Base-by-base conservation (phyloP, 2,113 vertebrate species). In the Percopsis transmontana region DNA sequence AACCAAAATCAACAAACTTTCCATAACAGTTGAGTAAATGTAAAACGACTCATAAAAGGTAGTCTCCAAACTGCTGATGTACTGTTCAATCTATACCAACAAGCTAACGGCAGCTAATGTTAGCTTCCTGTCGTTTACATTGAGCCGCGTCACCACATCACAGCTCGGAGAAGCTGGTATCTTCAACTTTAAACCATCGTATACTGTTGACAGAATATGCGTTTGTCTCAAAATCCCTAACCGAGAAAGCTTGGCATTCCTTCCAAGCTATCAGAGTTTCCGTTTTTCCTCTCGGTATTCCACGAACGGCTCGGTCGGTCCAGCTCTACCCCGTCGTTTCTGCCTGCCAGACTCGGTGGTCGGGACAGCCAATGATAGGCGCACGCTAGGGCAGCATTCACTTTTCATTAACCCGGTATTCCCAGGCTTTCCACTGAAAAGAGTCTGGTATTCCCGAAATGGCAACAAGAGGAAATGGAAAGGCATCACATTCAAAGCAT, bases 81-180 rank as follows among this genome's bases (percentile, higher is more conserved):
- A 72, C 20, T 56, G 42, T 68, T 68, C 45, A 65, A 63, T 74
- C 59, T 79, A 39, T 62, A 48, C 47, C 66, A 67, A 81, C 5
- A 14, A 16, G 54, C 14, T 38, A 81, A 81, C 82, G 5, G 44
- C 33, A n/a, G 85, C 80, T 85, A 87, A 60, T 63, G 65, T 77
- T 89, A 89, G 80, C 84, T 78, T 79, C 74, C 76, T 70, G 80
- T 79, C 60, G 62, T 42, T 54, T 61, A 62, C 56, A 66, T 51
- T 75, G 48, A 77, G 89, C 80, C 84, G 87, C 86, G 91, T 90
- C 89, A 89, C 86, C 89, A 88, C 84, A 84, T 85, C 83, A 68
- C 70, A n/a, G 56, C 18, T 58, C n/a, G n/a, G 39, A 58, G 38
- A 20, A 4, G 63, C 18, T 44, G 39, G 23, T 23, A 45, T 68